Base-by-base conservation (phyloP, 2,888 invertebrate species). In the Drosophila flavopinicola region DNA sequence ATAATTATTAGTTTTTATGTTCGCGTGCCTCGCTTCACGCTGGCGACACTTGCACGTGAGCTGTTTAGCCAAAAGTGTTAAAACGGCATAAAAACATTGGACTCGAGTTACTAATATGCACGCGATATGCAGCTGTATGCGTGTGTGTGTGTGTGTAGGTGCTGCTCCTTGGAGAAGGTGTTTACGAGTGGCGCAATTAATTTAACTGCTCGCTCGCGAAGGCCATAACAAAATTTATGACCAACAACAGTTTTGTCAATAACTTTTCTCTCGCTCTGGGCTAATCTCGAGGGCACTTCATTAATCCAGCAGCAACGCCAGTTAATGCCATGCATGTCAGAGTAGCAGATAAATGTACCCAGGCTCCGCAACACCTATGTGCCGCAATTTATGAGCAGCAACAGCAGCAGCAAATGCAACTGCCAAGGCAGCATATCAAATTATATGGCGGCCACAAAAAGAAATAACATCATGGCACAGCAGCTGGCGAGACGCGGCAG, bases 281-380 rank as follows among this genome's bases (percentile, higher is more conserved):
- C 85, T 85, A 88, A 88, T 86, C 86, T 85, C 66, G 71, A 70
- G 72, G 80, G 83, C 85, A 85, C 85, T 86, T 87, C 86, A 86
- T 87, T 87, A 86, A 87, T 87, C 79, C 79, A 69, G 13, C 11
- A 1, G n/a, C 48, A 65, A 54, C 64, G 53, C 64, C 80, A 84
- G 84, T 79, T 79, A 79, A 84, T 79, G 84, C 84, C 78, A 84
- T 84, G 84, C 84, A 79, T 79, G 79, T 80, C 79, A 78, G 84
- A 80, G 72, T 72, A 77, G 72, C 84, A 84, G 79, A 79, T 78
- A 84, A 79, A 79, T 79, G 84, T 59, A 56, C 45, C 58, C 67
- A 44, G 23, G 13, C 35, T 37, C 23, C 11, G 20, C 44, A 44
- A 44, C 53, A 54, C 38, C 66, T 52, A 30, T 64, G 68, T 44